These are phyloP conservation scores for Oreamnos americanus DNA, from an alignment of 2,113 vertebrate species.

Conservation along the genomic window DNA sequence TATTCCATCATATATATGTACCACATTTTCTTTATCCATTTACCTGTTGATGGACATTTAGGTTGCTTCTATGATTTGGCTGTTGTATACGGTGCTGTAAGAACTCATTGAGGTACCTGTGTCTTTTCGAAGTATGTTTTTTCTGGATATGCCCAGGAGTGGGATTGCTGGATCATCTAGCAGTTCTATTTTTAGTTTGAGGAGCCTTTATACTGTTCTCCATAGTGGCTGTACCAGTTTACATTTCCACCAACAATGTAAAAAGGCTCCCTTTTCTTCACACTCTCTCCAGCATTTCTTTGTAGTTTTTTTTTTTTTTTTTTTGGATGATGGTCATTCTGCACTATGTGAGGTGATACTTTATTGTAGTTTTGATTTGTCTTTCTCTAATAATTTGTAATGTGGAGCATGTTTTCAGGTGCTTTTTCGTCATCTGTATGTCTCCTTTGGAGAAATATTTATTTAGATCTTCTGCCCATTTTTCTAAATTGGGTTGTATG, in stretches of 20 bases:
- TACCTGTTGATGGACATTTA: not conserved
- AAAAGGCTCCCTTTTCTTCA: not conserved
- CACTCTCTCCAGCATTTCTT: not conserved
- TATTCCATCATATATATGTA: not conserved
- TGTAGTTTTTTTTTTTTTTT: not conserved
- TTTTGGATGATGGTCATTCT: not conserved
- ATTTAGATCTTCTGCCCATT: not conserved
- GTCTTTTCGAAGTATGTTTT: not conserved
- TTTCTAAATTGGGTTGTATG: not conserved
- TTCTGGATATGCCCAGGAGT: not conserved
- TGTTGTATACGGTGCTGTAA: not conserved
- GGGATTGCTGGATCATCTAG: not conserved
- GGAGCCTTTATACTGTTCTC: not conserved
- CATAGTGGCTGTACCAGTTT: not conserved
- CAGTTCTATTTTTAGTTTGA: not conserved
- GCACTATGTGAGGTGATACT: not conserved
- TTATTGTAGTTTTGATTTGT: not conserved
- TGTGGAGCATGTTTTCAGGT: not conserved
- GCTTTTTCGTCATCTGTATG: not conserved
- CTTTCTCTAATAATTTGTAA: not conserved
- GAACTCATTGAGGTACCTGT: not conserved
- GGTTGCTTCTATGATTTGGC: not conserved
- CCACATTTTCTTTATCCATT: not conserved
- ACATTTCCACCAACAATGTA: not conserved
- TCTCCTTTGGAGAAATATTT: not conserved